Evolutionary conservation across 2,888 invertebrate species (phyloP), one percentile per base, ranked within the genome.

Genomic region (Carcina quercana): DNA sequence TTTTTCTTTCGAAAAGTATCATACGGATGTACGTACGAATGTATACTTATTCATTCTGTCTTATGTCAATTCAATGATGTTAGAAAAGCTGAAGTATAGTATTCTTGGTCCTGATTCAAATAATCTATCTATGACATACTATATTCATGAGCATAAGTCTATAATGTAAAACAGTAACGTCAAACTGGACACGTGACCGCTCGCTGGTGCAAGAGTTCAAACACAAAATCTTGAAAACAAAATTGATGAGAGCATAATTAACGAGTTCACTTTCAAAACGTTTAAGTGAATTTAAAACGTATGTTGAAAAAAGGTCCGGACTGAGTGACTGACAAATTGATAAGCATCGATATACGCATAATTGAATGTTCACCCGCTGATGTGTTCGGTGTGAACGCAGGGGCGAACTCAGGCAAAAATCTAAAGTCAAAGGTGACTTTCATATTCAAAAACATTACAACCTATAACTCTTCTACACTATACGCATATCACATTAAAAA

Each of bases 251-350:
- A 61, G 52, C 60, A 53, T 70, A 73, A 75, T 75, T 75, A 75
- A 74, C 70, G 64, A 69, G 71, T 65, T 66, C 57, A 62, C 73
- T 79, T 78, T 76, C 74, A 60, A 72, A 73, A 64, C 57, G 44
- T 65, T 68, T 68, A 66, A 72, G 68, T 70, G 69, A 60, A 54
- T 51, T 50, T 47, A 45, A 47, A 49, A 39, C 17, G 27, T 37
- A 30, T 37, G 30, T 28, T 15, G 40, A 37, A 40, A 53, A 57
- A 55, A 56, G 51, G 52, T 50, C 57, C 50, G 53, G 45, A 37
- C 46, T 37, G 46, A 45, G 51, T 55, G 59, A 60, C 64, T 53
- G 57, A 67, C 63, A 71, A 69, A 71, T 70, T 71, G 68, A 72
- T 73, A 63, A 68, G 57, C 65, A 59, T 61, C 68, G 58, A 63